These are phyloP conservation scores for Probosciger aterrimus DNA, from an alignment of 2,113 vertebrate genomes.

Conservation along the genomic window DNA sequence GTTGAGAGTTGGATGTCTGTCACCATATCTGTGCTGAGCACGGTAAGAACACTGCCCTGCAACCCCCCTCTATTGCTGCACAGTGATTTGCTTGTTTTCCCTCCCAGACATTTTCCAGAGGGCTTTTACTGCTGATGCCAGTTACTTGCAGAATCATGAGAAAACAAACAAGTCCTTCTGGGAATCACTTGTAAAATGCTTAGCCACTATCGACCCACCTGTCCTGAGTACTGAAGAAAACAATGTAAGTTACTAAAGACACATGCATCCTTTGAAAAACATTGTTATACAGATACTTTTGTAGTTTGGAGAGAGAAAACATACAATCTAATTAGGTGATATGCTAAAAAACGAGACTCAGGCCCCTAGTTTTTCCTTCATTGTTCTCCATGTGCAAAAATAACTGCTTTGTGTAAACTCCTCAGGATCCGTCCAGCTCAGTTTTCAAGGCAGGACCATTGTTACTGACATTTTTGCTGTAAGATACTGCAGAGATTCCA, in stretches of 20 bases:
- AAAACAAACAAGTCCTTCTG: conserved; percentile 31
- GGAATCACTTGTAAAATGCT: conserved; percentile 36
- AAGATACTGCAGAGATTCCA: background rate
- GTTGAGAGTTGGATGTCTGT: background rate
- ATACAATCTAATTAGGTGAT: background rate
- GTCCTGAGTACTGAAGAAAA: conserved; percentile 46
- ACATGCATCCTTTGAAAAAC: background rate
- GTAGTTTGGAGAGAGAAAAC: background rate
- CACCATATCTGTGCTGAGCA: background rate
- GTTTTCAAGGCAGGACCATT: background rate
- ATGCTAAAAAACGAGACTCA: background rate
- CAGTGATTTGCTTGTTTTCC: background rate
- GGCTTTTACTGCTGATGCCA: conserved; percentile 40
- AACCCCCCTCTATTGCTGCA: background rate
- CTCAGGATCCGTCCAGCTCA: background rate
- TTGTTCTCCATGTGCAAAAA: background rate
- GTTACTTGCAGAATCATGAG: conserved; percentile 27
- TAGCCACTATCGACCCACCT: conserved; percentile 24
- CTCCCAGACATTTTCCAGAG: conserved; percentile 24
- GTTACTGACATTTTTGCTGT: background rate
- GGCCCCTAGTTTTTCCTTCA: background rate
- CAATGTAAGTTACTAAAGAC: conserved; percentile 32
- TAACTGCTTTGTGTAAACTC: background rate
- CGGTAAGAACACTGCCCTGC: background rate
- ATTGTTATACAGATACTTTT: background rate